Base-by-base conservation (phyloP, 37 sponge, comb jelly and placozoan species). In the Hexactinellida sp. region DNA sequence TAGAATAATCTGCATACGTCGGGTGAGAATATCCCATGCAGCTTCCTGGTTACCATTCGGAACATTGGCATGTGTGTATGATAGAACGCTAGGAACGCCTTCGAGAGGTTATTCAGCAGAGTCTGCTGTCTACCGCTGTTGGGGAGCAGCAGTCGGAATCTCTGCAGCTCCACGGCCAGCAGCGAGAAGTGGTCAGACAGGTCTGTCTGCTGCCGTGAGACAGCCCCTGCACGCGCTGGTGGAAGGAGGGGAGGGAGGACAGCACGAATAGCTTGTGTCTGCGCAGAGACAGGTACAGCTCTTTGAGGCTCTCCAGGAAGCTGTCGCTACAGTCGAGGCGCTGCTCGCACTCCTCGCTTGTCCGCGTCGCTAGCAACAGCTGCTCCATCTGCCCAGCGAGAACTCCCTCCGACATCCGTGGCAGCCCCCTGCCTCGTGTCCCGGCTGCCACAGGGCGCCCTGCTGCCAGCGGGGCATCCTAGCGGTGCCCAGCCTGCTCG, bases 141-240 rank as follows among this genome's bases (percentile, higher is more conserved):
- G 3, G 76, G 28, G 3, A 21, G 28, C 34, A 63, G 13, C 19
- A n/a, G 13, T 7, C 30, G 25, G 34, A 63, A 63, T 25, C 76
- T 63, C 76, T 63, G 76, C 13, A 63, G 13, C 76, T 63, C 76
- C 5, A 63, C 76, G 3, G 76, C 76, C 5, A 63, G 76, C 76
- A 63, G 25, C 3, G 76, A 63, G 76, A 63, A 63, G 34, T 63
- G 76, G 76, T 63, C 76, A 10, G 76, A 63, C 76, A 63, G 34
- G 76, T 63, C 76, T 7, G 28, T 28, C 34, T 63, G 76, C 32
- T 32, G 76, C 34, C 30, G 3, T 10, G 28, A 32, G 76, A 10
- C 76, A 63, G 76, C 30, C 28, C 76, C 34, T 63, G 19, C 34
- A 63, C 76, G 3, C 34, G 76, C 30, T n/a, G 76, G 3, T 21